Evolutionary conservation across 92 coral and sea anemone genomes (phyloP).

Genomic region (Ricordea florida): DNA sequence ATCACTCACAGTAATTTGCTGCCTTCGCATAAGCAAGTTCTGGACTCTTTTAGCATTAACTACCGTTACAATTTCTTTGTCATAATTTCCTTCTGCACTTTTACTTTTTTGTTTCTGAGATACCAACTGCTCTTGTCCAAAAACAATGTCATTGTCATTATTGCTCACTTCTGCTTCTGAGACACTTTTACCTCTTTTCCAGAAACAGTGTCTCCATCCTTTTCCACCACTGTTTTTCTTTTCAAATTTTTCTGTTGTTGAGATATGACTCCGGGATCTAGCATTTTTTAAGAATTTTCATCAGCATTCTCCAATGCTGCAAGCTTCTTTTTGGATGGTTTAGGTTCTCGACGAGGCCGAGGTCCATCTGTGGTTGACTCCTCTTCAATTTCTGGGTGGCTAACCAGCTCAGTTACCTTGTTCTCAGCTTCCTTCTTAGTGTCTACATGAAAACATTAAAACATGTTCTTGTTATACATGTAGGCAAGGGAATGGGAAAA

Average conservation of each 20-base stretch:
- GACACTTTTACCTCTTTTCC: background rate
- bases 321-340: constrained; percentile 28
- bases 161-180: background rate
- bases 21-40: constrained; percentile 15
- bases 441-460: constrained; percentile 13
- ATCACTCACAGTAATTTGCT: constrained; percentile 4
- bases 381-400: background rate
- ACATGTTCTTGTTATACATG: background rate
- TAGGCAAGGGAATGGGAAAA: too few relatives aligned
- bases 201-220: background rate
- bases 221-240: background rate
- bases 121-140: constrained; percentile 1
- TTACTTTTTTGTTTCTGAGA: constrained; percentile 7
- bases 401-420: constrained; percentile 17
- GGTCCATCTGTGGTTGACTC: constrained; percentile 18
- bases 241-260: background rate
- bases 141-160: background rate
- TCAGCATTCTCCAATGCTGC: constrained; percentile 8
- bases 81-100: background rate
- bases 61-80: constrained; percentile 3
- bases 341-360: constrained; percentile 12
- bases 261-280: background rate
- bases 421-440: constrained; percentile 29
- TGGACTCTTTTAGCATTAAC: constrained; percentile 22
- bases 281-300: background rate